phyloP scores from a whole-genome alignment of 2,797 vertebrate genomes.

The Nyctibius grandis region DNA sequence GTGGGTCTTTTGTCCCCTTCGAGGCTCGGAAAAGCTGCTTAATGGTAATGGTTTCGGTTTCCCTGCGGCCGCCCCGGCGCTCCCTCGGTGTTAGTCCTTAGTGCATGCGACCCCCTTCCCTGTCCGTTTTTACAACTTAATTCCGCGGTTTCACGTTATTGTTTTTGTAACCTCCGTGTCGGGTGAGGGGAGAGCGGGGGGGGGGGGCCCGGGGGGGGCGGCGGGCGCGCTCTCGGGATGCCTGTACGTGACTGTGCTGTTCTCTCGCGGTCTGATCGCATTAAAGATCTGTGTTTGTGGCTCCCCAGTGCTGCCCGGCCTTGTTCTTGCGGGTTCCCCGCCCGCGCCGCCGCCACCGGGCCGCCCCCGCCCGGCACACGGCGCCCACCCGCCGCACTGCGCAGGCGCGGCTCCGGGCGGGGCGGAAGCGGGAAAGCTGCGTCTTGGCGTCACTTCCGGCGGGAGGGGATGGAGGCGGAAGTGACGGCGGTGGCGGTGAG shows the following conservation, averaged over 20 bases:
- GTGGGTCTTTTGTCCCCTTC: background rate
- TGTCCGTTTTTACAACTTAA: background rate
- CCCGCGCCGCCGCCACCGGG: background rate
- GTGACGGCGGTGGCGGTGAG: background rate
- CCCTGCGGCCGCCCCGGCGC: background rate
- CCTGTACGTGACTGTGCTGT: conserved; percentile 44
- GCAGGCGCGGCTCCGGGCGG: background rate
- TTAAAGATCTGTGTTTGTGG: conserved; percentile 49
- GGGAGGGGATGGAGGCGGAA: background rate
- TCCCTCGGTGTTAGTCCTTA: background rate
- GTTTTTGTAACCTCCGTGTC: conserved; percentile 16
- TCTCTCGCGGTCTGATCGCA: conserved; percentile 31
- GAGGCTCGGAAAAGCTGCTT: background rate
- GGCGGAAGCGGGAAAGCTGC: fast-evolving
- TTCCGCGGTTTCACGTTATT: background rate
- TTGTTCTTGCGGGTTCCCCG: background rate
- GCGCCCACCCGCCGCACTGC: background rate
- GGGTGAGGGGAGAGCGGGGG: background rate
- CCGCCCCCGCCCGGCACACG: background rate
- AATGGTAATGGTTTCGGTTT: background rate
- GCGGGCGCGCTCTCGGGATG: background rate
- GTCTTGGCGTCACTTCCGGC: background rate
- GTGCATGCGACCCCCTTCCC: background rate
- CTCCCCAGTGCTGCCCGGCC: background rate
- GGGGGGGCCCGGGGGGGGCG: background rate